These are phyloP conservation scores for Passerina amoena DNA, from an alignment of 2,113 vertebrate genomes.

Conservation along the genomic window DNA sequence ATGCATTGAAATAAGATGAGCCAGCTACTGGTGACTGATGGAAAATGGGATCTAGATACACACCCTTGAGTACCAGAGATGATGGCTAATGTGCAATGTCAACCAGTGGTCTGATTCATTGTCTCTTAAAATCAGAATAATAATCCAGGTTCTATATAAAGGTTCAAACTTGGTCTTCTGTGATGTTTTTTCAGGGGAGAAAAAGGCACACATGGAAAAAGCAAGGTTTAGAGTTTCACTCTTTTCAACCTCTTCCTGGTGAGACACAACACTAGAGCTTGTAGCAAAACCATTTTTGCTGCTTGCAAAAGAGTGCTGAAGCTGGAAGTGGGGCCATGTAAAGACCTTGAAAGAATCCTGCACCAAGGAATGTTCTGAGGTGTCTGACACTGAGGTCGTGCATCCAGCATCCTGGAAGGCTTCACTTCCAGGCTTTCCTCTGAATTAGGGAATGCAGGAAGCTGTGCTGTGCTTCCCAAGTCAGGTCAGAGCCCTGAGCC, in stretches of 20 bases:
- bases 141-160: background rate
- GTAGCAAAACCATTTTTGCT: background rate
- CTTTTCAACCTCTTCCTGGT: background rate
- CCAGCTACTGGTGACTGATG: background rate
- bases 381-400: background rate
- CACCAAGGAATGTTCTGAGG: background rate
- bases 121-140: background rate
- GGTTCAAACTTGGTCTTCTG: background rate
- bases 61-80: background rate
- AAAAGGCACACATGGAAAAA: background rate
- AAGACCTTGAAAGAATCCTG: background rate
- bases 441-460: background rate
- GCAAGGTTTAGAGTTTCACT: background rate
- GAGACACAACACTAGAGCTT: background rate
- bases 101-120: background rate
- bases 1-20: background rate
- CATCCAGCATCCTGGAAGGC: background rate
- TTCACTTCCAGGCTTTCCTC: background rate
- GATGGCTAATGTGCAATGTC: background rate
- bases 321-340: background rate
- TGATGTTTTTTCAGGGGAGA: fast-evolving
- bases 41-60: background rate
- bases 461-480: background rate
- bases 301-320: background rate
- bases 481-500: background rate